Conservation (phyloP, 2,797 vertebrate species). For the Nyctibius grandis region DNA sequence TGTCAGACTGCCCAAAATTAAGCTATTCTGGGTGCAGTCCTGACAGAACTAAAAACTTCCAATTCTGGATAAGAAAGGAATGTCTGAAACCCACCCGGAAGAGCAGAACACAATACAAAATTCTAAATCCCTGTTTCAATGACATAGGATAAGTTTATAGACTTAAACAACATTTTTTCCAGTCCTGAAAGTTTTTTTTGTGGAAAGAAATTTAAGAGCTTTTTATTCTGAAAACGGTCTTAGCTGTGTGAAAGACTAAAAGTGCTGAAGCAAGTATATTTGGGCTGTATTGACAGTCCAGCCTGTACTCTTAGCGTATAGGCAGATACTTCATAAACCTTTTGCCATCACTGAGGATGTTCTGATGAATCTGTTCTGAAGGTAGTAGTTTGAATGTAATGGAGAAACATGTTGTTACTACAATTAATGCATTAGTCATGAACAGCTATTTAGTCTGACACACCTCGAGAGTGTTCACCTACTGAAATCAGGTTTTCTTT, state of each 20-base stretch:
- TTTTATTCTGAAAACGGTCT: conserved; percentile 20
- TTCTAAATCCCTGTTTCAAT: background rate
- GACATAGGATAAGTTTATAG: background rate
- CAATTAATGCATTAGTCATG: conserved; percentile 24
- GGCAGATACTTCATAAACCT: background rate
- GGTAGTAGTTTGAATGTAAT: background rate
- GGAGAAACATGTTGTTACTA: background rate
- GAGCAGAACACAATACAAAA: background rate
- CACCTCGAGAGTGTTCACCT: background rate
- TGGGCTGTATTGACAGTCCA: background rate
- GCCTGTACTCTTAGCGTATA: background rate
- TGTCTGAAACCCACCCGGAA: background rate
- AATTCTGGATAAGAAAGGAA: background rate
- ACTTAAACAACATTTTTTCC: background rate
- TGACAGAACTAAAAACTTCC: background rate
- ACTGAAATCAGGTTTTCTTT: background rate
- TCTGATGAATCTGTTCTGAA: background rate
- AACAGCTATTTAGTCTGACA: conserved; percentile 10
- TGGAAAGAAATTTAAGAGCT: background rate
- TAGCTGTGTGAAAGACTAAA: background rate
- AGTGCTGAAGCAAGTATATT: background rate
- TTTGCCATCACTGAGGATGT: background rate
- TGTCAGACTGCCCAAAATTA: background rate
- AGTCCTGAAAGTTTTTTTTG: background rate
- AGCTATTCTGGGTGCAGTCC: background rate